Base-by-base conservation (phyloP, 2,113 vertebrate genomes). In the Lophochroa leadbeateri region DNA sequence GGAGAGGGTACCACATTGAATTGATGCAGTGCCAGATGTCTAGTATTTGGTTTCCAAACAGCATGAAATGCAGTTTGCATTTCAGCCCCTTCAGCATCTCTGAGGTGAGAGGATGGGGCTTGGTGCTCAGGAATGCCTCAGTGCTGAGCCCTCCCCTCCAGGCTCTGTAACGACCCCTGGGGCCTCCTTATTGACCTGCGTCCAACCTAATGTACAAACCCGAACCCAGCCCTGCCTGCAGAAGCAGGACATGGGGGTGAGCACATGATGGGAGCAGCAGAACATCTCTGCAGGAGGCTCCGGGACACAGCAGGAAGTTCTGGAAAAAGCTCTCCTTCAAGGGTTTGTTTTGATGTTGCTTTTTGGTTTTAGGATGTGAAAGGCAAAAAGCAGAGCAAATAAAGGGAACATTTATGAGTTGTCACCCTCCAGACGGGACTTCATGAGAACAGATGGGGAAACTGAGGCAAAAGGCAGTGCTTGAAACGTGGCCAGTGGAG, bases 391-490 rank as follows among this genome's bases (percentile, higher is more conserved):
- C 17, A 72, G 35, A 60, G 47, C 35, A 60, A 76, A 25, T 39
- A 50, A 71, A 90, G 12, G 46, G 61, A 79, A 64, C 8, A 12
- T 52, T 70, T 6, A 31, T 70, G 49, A 86, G 46, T 57, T 41
- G 13, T 17, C 39, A n/a, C 24, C 24, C 35, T 92, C 18, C 28
- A 81, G 72, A 80, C 20, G 46, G 43, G 44, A 87, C 24, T 70
- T 92, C 9, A 60, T 68, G 29, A 63, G 17, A 77, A 64, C 46
- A 86, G 55, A 70, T 74, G 58, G 37, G 49, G 47, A 90, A 86
- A 88, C 60, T 43, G 72, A 94, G 60, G 72, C 71, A 90, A 88
- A 83, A 94, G 41, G 37, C 20, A 60, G 37, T 19, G 50, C 86
- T 67, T 88, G 72, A 86, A 93, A 86, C n/a, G 15, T 3, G 0